phyloP scores from a whole-genome alignment of 2,797 vertebrate species.

The Pseudomugil tenellus region DNA sequence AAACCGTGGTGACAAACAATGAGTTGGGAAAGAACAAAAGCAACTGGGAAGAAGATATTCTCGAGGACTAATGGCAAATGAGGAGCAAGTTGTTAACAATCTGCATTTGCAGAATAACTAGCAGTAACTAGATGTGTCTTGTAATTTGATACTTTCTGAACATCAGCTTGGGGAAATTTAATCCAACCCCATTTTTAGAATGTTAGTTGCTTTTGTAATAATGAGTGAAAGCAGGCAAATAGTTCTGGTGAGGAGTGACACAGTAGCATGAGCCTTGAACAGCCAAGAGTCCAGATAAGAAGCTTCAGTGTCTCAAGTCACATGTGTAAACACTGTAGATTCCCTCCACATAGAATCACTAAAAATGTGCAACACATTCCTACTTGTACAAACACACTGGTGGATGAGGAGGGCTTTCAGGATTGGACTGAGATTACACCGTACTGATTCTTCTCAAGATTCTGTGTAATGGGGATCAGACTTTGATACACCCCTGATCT shows the following conservation, averaged over 20 bases:
- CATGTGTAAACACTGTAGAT: conserved; percentile 14
- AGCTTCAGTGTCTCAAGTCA: conserved; percentile 8
- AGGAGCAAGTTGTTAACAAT: neutral
- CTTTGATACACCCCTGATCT: neutral
- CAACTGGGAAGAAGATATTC: no score
- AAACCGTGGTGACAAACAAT: no score
- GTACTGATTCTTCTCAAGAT: neutral
- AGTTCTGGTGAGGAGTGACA: neutral
- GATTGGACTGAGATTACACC: neutral
- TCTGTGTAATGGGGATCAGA: neutral
- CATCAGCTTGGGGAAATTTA: neutral
- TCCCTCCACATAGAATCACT: neutral
- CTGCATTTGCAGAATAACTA: neutral
- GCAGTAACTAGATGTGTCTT: neutral
- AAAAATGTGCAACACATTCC: neutral
- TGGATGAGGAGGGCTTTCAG: neutral
- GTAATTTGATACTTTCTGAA: neutral
- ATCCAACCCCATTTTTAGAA: neutral
- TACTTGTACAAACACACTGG: no score
- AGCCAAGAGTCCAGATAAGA: conserved; percentile 13
- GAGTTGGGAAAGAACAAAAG: no score
- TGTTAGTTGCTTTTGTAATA: neutral
- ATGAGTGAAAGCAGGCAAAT: neutral
- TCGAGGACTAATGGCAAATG: no score
- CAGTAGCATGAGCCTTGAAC: neutral